These are phyloP conservation scores for Oryzias javanicus DNA, from an alignment of 2,113 vertebrate genomes.

Conservation along the genomic window DNA sequence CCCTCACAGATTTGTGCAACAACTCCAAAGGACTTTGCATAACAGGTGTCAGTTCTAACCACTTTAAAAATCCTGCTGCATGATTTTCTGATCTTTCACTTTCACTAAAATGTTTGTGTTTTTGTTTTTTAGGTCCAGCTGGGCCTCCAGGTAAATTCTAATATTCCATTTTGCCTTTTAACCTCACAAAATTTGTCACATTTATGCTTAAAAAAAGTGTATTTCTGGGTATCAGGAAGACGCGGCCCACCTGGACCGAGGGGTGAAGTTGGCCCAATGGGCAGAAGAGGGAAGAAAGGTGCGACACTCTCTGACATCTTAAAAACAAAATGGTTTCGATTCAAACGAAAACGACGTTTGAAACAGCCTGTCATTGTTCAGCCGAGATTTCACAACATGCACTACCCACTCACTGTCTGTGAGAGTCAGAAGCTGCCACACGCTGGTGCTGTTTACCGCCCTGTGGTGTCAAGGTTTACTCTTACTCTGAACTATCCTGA, in stretches of 20 bases:
- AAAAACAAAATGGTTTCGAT: background rate
- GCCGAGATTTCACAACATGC: slow-evolving; percentile 14
- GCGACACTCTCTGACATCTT: slow-evolving; percentile 5
- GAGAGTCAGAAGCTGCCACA: slow-evolving; percentile 4
- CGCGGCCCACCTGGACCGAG: slow-evolving; percentile 45
- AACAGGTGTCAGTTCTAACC: slow-evolving; percentile 75
- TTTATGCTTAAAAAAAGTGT: background rate
- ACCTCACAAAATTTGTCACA: background rate
- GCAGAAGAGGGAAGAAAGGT: slow-evolving; percentile 64
- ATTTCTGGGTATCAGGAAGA: slow-evolving; percentile 26
- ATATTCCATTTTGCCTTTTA: background rate
- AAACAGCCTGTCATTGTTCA: slow-evolving; percentile 41
- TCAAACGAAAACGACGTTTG: slow-evolving; percentile 8
- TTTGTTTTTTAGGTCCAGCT: slow-evolving; percentile 76
- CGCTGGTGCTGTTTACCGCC: slow-evolving; percentile 7
- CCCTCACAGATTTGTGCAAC: slow-evolving; percentile 86
- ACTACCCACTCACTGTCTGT: slow-evolving; percentile 23
- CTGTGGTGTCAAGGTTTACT: background rate
- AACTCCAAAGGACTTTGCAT: slow-evolving; percentile 84
- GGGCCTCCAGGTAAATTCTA: slow-evolving; percentile 82
- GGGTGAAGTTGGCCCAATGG: slow-evolving; percentile 64
- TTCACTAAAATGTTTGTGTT: background rate
- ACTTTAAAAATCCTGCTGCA: background rate
- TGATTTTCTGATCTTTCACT: background rate
- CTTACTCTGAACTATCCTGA: background rate